Evolutionary conservation across 1,140 invertebrate species (phyloP), one percentile per base, ranked within the genome.

Genomic region (Euglossa dilemma): DNA sequence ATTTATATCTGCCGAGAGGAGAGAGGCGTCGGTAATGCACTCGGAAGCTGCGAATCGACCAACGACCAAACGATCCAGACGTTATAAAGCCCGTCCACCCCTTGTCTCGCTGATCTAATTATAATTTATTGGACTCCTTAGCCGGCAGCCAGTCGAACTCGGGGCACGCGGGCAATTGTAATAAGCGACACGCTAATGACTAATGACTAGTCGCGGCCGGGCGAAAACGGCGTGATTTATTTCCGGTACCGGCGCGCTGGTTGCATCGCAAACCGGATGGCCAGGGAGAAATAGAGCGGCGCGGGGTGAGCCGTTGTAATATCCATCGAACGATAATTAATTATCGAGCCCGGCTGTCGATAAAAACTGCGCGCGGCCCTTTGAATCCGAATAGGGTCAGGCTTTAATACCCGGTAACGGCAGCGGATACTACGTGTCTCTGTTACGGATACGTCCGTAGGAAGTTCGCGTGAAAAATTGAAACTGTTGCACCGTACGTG

Each of bases 1-100:
- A 92, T 92, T 92, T 92, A 92, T 92, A 92, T 89, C 87, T 72
- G 84, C 52, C 67, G 84, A 72, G 54, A 18, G 43, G 43, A 59
- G 36, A 75, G 84, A 59, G 16, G 80, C 45, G 72, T 61, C 76
- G 74, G 85, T 79, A 84, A 64, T 84, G 71, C 82, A 80, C 80
- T 87, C 83, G 86, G 72, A 84, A 79, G 72, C 84, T 75, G 71
- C 66, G 77, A 59, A 73, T 45, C 73, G 81, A 83, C 59, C 56
- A 66, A 85, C 69, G 47, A 75, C 52, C 56, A 23, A 1, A 23
- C 28, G 57, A 36, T 67, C 75, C 20, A 36, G 23, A 6, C 28
- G 47, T 69, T 54, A 36, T 6, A 57, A 71, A 23, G 36, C 75
- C 6, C n/a, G 18, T 59, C 67, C 50, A 20, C 45, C 69, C 18